phyloP scores from a whole-genome alignment of 2,797 vertebrate species.

The Aplochiton taeniatus region DNA sequence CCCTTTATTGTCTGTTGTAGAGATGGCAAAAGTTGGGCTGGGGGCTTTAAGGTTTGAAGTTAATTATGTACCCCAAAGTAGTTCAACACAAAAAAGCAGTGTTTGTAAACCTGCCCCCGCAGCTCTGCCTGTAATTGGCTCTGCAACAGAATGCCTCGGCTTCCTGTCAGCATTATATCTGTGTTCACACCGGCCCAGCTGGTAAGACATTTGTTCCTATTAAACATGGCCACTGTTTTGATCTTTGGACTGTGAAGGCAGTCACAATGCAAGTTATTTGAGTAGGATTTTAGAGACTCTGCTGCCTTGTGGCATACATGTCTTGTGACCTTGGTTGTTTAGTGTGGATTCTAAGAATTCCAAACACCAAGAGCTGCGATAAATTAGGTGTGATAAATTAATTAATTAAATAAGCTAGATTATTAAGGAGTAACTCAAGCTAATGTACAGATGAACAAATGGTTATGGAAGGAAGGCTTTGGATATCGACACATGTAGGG shows the following conservation, averaged over 20 bases:
- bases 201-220: constrained; percentile 74
- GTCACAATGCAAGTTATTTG: constrained; percentile 73
- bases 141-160: constrained; percentile 80
- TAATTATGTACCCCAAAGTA: constrained; percentile 80
- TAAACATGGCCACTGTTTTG: constrained; percentile 79
- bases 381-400: no score
- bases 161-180: constrained; percentile 83
- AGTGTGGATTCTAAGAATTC: constrained; percentile 6
- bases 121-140: constrained; percentile 71
- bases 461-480: constrained; percentile 53
- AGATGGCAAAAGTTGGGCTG: constrained; percentile 68
- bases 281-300: constrained; percentile 63
- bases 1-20: constrained; percentile 65
- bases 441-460: constrained; percentile 52
- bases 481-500: constrained; percentile 65
- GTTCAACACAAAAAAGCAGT: constrained; percentile 74
- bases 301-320: constrained; percentile 48
- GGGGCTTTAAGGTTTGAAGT: constrained; percentile 72
- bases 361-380: no score
- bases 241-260: constrained; percentile 82
- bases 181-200: constrained; percentile 75
- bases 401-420: no score
- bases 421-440: constrained; percentile 25
- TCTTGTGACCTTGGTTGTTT: background rate
- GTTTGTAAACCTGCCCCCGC: constrained; percentile 78